Percentiles rank a stretch among this genome's conserved stretches.
These are phyloP conservation scores for Drosophila nigricruria DNA, from an alignment of 2,888 invertebrate genomes.

Conservation along the genomic window DNA sequence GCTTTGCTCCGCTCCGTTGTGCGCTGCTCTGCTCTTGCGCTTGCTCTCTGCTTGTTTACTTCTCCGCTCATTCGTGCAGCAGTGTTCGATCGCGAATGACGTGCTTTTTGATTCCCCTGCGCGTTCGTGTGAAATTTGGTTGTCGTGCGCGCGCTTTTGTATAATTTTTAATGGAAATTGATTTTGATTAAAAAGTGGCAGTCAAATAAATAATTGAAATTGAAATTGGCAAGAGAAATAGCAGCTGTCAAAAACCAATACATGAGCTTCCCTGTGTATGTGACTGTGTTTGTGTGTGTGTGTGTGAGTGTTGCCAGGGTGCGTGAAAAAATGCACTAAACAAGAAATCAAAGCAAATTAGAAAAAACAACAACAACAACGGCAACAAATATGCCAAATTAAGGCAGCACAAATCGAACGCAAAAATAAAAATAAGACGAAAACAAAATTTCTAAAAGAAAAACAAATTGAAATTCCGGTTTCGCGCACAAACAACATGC, in stretches of 20 bases:
- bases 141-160: conserved; percentile 19
- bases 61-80: conserved; percentile 36
- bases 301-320: conserved; percentile 30
- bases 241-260: conserved; percentile 27
- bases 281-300: conserved; percentile 18
- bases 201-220: conserved; percentile 40
- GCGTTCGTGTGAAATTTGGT: background rate
- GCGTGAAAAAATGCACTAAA: conserved; percentile 71
- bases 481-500: conserved; percentile 37
- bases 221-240: conserved; percentile 37
- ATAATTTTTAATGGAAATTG: conserved; percentile 33
- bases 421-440: conserved; percentile 13
- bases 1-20: background rate
- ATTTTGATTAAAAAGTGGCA: conserved; percentile 43
- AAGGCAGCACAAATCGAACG: conserved; percentile 25
- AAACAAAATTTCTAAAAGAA: conserved; percentile 18
- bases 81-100: conserved; percentile 31
- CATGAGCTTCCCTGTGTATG: conserved; percentile 20
- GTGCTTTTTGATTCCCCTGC: background rate
- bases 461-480: conserved; percentile 38
- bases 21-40: background rate
- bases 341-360: conserved; percentile 43
- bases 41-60: conserved; percentile 5
- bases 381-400: conserved; percentile 56
- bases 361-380: conserved; percentile 30